Evolutionary conservation across 2,888 invertebrate genomes (phyloP), one percentile per base, ranked within the genome.

Genomic region (Lutraria lutraria): DNA sequence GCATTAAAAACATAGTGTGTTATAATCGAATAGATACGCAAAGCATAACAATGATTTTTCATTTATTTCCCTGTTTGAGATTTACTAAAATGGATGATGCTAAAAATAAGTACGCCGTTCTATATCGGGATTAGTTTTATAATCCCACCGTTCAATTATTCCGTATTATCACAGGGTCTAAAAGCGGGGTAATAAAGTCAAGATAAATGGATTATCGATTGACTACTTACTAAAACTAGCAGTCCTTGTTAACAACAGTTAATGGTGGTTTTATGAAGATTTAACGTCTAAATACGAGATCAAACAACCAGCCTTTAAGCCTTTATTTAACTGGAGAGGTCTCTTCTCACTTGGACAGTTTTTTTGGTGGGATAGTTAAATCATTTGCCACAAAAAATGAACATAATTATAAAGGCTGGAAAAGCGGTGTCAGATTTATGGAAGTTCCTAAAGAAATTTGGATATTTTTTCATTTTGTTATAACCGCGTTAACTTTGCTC

Each of bases 171-270:
- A 31, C 76, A 31, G 31, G 34, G 29, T 76, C 76, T 25, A 76
- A 76, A 76, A 76, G 76, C 76, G 34, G 34, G 19, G 19, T 76
- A 76, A 76, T 76, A 76, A 76, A 76, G 76, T 76, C 25, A 76
- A 34, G 76, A n/a, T 76, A 76, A 76, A 76, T 76, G 76, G 31
- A 76, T 76, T 76, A 76, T 76, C 76, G 76, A 76, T 76, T 76
- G 76, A 34, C 31, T 31, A 34, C 76, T 76, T 76, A 76, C 76
- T 76, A 76, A 76, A 76, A 31, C 76, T 76, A 34, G 29, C 8
- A 34, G 13, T 76, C 76, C 76, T 34, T 31, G 76, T 76, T 76
- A 76, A 76, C 76, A 76, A 76, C 76, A 19, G 31, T 76, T 76
- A 76, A 76, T 25, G 76, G 31, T 31, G 0, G 34, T 76, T 76